These are phyloP conservation scores for Mionectes macconnelli DNA, from an alignment of 2,113 vertebrate genomes.

Conservation along the genomic window DNA sequence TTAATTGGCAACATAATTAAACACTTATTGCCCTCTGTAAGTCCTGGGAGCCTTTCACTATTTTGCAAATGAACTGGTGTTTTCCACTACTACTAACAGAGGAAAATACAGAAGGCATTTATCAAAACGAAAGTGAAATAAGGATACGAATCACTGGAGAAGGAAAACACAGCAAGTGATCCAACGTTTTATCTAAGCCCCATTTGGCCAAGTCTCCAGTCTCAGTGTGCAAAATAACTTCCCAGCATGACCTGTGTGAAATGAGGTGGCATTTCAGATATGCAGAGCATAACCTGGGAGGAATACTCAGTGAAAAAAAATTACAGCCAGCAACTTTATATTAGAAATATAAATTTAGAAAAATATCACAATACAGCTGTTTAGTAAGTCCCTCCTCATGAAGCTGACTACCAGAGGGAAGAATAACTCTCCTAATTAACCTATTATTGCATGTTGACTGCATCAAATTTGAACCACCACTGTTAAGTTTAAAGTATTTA, in stretches of 20 bases:
- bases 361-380: neutral
- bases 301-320: neutral
- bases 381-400: neutral
- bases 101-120: neutral
- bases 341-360: too few species aligned
- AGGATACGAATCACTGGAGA: neutral
- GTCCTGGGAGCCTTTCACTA: neutral
- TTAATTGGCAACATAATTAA: neutral
- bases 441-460: fast-evolving
- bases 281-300: fast-evolving
- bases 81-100: neutral
- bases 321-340: neutral
- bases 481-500: neutral
- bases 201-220: neutral
- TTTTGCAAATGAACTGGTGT: neutral
- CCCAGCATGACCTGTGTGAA: neutral
- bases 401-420: fast-evolving
- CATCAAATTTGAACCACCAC: neutral
- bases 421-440: fast-evolving
- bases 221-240: neutral
- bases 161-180: neutral
- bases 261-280: neutral
- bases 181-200: neutral
- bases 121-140: neutral
- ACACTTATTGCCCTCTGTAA: neutral